Percentiles rank a stretch among this genome's conserved stretches.
These are phyloP conservation scores for Matsumyia berberina DNA, from an alignment of 2,888 invertebrate genomes.

Conservation along the genomic window DNA sequence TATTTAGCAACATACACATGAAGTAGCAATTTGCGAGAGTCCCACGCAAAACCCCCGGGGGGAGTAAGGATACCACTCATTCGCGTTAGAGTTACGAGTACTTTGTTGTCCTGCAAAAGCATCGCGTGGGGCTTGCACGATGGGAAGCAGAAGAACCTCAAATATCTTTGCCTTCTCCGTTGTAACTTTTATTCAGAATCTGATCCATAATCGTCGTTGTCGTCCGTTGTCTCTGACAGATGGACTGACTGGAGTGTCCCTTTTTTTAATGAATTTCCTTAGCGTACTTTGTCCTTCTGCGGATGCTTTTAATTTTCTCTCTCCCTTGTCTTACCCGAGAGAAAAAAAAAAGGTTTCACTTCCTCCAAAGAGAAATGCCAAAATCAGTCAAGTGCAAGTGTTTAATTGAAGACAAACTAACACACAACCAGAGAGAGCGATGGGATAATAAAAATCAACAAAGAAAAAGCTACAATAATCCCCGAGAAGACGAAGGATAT, in stretches of 20 bases:
- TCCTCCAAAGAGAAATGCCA: conserved; percentile 4
- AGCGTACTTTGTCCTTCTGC: conserved; percentile 12
- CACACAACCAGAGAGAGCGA: conserved; percentile 8
- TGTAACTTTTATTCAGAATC: not conserved
- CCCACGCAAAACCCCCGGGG: not conserved
- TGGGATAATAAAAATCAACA: conserved; percentile 55
- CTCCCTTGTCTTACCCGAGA: no score
- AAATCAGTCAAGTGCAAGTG: conserved; percentile 54
- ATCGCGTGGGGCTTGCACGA: not conserved
- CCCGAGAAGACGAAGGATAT: conserved; percentile 35
- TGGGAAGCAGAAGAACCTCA: not conserved
- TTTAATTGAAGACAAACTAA: conserved; percentile 60
- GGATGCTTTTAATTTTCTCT: conserved; percentile 5
- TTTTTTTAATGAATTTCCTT: conserved; percentile 23
- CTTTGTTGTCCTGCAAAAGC: conserved; percentile 8
- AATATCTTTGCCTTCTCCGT: not conserved
- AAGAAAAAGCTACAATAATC: conserved; percentile 50
- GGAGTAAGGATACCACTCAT: not conserved
- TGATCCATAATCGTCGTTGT: not conserved
- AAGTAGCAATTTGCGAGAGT: conserved; percentile 35
- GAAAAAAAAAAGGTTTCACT: not conserved
- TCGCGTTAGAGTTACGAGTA: conserved; percentile 1
- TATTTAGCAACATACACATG: conserved; percentile 34
- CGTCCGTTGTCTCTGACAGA: not conserved
- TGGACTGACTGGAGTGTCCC: not conserved